Evolutionary conservation across 2,113 vertebrate genomes (phyloP).

Genomic region (Chloroceryle aenea): DNA sequence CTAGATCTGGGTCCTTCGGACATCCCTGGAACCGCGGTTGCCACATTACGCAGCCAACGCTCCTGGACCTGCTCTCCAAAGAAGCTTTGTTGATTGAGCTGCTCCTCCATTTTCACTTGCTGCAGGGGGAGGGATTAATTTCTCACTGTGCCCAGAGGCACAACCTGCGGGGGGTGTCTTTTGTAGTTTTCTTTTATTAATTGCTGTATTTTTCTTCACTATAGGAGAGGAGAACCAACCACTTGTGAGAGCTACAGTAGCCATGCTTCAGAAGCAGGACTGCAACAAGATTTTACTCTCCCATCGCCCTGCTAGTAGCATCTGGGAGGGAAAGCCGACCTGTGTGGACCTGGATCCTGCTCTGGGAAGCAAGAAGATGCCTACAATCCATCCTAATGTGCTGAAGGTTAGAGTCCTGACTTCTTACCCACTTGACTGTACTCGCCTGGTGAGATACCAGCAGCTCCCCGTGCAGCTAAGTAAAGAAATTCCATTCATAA

Average conservation of each 20-base stretch:
- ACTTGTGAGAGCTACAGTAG: rapidly evolving
- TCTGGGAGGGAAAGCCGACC: background rate
- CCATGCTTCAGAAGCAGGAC: background rate
- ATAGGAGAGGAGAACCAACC: background rate
- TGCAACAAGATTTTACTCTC: background rate
- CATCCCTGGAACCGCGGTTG: background rate
- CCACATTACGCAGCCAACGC: rapidly evolving
- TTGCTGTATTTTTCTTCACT: background rate
- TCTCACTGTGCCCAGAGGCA: background rate
- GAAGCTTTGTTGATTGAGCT: background rate
- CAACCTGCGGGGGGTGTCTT: rapidly evolving
- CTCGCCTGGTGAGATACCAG: background rate
- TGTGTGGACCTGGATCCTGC: background rate
- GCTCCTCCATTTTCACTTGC: background rate
- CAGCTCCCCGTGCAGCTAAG: background rate
- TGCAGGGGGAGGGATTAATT: background rate
- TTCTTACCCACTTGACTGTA: background rate
- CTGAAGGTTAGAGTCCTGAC: background rate
- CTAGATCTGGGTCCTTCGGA: background rate
- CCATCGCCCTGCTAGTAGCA: rapidly evolving
- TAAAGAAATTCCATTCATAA: background rate
- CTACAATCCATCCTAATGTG: background rate
- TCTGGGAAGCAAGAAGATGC: background rate
- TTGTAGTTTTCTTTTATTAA: background rate
- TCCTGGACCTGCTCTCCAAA: rapidly evolving